A percentile compares a stretch with the other conserved stretches of the same genome.
phyloP scores from a whole-genome alignment of 1,140 invertebrate genomes.

The Liolophura sinensis region DNA sequence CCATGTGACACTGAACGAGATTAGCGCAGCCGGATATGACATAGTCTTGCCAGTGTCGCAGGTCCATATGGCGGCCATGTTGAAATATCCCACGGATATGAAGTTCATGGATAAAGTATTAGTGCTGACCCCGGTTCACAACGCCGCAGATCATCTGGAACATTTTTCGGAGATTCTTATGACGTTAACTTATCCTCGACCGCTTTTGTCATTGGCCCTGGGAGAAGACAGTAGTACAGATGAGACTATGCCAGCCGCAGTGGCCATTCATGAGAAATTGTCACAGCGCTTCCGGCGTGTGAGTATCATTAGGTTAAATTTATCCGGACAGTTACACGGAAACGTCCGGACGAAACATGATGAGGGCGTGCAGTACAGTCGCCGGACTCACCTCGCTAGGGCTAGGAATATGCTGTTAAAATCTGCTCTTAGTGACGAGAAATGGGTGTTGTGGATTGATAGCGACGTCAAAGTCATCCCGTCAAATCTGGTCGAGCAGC shows the following conservation, averaged over 20 bases:
- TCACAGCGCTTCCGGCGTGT: conserved; percentile 25
- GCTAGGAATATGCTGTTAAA: conserved; percentile 41
- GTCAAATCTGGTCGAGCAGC: conserved; percentile 39
- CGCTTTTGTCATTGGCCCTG: conserved; percentile 43
- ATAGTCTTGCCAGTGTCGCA: too few species aligned
- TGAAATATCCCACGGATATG: neutral
- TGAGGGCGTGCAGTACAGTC: conserved; percentile 25
- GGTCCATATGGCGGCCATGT: too few species aligned
- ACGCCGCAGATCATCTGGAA: conserved; percentile 32
- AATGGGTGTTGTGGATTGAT: conserved; percentile 52
- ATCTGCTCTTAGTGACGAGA: conserved; percentile 22
- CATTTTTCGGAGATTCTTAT: conserved; percentile 30
- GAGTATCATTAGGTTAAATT: conserved; percentile 32
- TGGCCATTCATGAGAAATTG: conserved; percentile 25
- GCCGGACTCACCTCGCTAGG: conserved; percentile 44
- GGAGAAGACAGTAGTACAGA: conserved; percentile 52
- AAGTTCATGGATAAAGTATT: conserved; percentile 30
- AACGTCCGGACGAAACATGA: conserved; percentile 33
- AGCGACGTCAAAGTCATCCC: conserved; percentile 43
- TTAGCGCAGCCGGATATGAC: too few species aligned
- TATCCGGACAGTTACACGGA: conserved; percentile 28
- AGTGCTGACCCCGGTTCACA: conserved; percentile 49
- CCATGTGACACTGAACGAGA: too few species aligned
- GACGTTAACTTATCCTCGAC: conserved; percentile 43
- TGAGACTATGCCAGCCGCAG: conserved; percentile 29